Base-by-base conservation (phyloP, 2,797 vertebrate genomes). In the Lithobates pipiens region DNA sequence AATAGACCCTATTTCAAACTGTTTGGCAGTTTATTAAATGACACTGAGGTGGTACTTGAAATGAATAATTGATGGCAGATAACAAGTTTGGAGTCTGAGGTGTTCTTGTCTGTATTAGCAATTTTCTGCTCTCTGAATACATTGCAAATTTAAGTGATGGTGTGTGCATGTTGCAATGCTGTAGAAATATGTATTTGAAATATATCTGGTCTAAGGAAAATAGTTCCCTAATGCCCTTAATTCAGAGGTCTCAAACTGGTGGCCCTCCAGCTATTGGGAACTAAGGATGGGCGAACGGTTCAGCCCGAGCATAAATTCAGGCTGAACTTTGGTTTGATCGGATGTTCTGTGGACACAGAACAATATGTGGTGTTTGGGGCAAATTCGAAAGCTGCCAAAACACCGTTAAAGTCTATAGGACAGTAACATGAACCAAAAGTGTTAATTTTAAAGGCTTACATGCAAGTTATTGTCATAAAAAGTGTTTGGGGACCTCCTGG, bases 51-150 rank as follows among this genome's bases (percentile, higher is more conserved):
- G 68, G 44, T n/a, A 68, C 54, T 46, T 72, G 36, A 8, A 81
- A 81, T 72, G 46, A 81, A 81, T 70, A 81, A 81, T 71, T 80
- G 68, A 80, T 81, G 68, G 29, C 27, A 81, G 79, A 81, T 81
- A 81, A 70, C 78, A 70, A 81, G 79, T 36, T 71, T 81, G 32
- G 79, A 44, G 61, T 67, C 75, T 75, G 57, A 75, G 71, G 34
- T 83, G 61, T 75, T 82, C 34, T 75, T 75, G 11, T 83, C 72
- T 76, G 80, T 73, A 67, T 76, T 76, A 46, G 71, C 75, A 67
- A 75, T 76, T 75, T 76, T 83, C 72, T 65, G 57, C 39, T 75
- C 42, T 75, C 72, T 61, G 16, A 29, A 65, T 75, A 75, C 67
- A 76, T 65, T 83, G 80, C 54, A 75, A 68, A 75, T 83, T n/a